Conservation (phyloP, 2,113 vertebrate genomes). For the Chunga burmeisteri region DNA sequence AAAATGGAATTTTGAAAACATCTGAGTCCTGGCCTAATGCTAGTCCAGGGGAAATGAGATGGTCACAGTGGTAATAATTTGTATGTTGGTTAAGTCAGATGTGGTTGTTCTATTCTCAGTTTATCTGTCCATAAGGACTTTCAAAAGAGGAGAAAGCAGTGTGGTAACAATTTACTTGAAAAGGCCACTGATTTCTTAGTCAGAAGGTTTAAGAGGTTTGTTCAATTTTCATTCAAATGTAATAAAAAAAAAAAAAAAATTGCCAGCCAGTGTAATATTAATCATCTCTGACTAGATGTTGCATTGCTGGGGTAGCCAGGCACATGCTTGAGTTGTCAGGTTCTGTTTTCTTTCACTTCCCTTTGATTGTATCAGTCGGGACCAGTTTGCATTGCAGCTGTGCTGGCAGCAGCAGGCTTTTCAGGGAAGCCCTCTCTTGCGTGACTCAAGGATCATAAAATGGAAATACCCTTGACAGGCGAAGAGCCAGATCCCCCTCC, state of each 20-base stretch:
- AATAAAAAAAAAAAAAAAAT: background rate
- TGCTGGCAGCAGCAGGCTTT: background rate
- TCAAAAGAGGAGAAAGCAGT: constrained; percentile 63
- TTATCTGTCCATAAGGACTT: constrained; percentile 66
- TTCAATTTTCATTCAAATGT: constrained; percentile 24
- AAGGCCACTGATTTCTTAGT: constrained; percentile 55
- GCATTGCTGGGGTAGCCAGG: background rate
- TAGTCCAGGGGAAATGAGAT: constrained; percentile 18
- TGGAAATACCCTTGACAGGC: background rate
- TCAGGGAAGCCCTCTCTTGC: background rate
- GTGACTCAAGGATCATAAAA: background rate
- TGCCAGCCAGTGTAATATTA: constrained; percentile 40
- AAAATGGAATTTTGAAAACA: background rate
- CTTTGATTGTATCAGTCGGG: background rate
- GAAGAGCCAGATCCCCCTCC: background rate
- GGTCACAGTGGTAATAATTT: constrained; percentile 50
- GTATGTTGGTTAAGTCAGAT: constrained; percentile 60
- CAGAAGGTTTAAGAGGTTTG: background rate
- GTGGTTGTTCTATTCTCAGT: constrained; percentile 66
- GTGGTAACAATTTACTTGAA: constrained; percentile 69
- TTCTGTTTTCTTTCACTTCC: background rate
- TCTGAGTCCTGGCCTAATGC: constrained; percentile 1
- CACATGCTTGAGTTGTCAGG: background rate
- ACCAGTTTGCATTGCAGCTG: background rate
- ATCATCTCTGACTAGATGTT: constrained; percentile 51